Evolutionary conservation across 1,140 invertebrate genomes (phyloP).

Genomic region (Sinonovacula constricta): DNA sequence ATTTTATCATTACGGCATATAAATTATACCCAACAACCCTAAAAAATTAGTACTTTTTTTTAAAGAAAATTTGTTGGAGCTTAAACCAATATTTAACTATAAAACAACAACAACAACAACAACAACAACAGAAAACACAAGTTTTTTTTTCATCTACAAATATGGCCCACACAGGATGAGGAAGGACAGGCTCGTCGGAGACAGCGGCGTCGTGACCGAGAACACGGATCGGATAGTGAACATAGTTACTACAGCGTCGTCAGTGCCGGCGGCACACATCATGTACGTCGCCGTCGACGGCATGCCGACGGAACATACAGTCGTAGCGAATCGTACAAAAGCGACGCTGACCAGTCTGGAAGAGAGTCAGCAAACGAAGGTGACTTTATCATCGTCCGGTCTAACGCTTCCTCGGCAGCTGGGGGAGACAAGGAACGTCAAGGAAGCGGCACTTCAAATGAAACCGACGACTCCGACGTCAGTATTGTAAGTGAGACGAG

Average conservation of each 20-base stretch:
- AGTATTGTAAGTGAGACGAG: slow-evolving; percentile 75
- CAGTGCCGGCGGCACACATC: slow-evolving; percentile 73
- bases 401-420: slow-evolving; percentile 27
- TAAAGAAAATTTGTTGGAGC: no score
- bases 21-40: no score
- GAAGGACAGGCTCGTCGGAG: slow-evolving; percentile 51
- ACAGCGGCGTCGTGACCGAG: slow-evolving; percentile 53
- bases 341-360: slow-evolving; percentile 59
- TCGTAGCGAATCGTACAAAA: slow-evolving; percentile 62
- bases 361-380: no score
- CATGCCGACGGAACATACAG: slow-evolving; percentile 62
- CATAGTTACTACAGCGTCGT: slow-evolving; percentile 76
- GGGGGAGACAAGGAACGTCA: slow-evolving; percentile 56
- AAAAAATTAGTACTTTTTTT: no score
- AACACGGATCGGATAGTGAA: slow-evolving; percentile 73
- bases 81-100: no score
- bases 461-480: slow-evolving; percentile 68
- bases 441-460: background rate
- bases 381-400: no score
- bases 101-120: no score
- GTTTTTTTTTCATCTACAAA: no score
- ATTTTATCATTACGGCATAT: no score
- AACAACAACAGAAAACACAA: no score
- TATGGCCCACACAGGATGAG: no score
- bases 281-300: slow-evolving; percentile 56